Evolutionary conservation across 2,113 vertebrate genomes (phyloP), one percentile per base, ranked within the genome.

Genomic region (Egretta garzetta): DNA sequence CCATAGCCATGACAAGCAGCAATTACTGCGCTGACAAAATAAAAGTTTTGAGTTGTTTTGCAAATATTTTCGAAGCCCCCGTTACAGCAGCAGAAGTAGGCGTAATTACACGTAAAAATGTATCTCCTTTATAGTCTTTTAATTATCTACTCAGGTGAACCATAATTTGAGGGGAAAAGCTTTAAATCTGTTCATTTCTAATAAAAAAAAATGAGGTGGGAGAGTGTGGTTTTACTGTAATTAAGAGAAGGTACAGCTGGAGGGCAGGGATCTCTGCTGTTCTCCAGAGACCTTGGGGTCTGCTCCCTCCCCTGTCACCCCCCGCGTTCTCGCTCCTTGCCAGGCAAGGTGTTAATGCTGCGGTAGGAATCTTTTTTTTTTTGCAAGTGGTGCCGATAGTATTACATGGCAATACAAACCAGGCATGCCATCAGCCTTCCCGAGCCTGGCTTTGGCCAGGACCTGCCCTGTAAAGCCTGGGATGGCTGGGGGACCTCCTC

Each of bases 91-190:
- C 87, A 95, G 86, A 80, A 86, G 95, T 96, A 50, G 93, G 94
- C 52, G 84, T 98, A 97, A 98, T 98, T 95, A 80, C 88, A 97
- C 88, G 87, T 81, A 91, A 81, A 97, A 97, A 76, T 89, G 86
- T 94, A 95, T 96, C 96, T 97, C 91, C 94, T 93, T 96, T 90
- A 92, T 81, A 94, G 96, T 87, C 89, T 97, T 87, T 96, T 98
- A 98, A 98, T 98, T 97, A 97, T 94, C 97, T 96, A 93, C 94
- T 97, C 97, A 97, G 96, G 96, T 98, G 97, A 98, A 93, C 85
- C 93, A 77, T 98, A 97, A 97, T 97, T 97, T 96, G 95, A 95
- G 95, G 87, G 95, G 95, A 75, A 94, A 96, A 95, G 86, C 93
- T 96, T 96, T 95, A 96, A 97, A 97, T 95, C 90, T 97, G 92